Conservation (phyloP, 2,113 vertebrate genomes). For the Tragelaphus strepsiceros region DNA sequence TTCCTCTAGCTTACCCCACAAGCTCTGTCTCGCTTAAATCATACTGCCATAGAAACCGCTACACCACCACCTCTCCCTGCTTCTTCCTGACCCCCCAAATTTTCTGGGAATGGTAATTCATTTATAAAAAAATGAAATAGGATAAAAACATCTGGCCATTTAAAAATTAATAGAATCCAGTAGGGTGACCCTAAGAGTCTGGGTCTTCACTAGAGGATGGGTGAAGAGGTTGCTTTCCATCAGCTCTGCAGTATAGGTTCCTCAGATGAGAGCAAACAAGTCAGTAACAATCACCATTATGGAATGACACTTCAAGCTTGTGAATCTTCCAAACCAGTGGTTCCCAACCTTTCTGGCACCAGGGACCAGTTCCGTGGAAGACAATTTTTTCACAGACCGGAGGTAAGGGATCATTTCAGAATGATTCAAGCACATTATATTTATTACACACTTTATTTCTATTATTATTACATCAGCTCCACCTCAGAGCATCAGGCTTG, state of each 20-base stretch:
- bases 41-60: background rate
- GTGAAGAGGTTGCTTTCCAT: background rate
- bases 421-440: background rate
- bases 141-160: background rate
- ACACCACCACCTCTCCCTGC: background rate
- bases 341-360: background rate
- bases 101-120: background rate
- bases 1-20: background rate
- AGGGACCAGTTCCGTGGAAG: background rate
- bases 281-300: background rate
- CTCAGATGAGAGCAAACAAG: background rate
- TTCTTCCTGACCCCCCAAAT: background rate
- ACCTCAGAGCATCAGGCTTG: background rate
- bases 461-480: background rate
- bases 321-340: background rate
- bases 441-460: background rate
- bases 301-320: background rate
- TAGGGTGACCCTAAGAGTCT: background rate
- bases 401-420: background rate
- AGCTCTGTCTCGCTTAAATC: background rate
- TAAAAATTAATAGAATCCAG: background rate
- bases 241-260: rapidly evolving
- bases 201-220: rapidly evolving
- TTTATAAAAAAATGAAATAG: background rate
- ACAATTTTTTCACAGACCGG: background rate